Conservation (phyloP, 2,888 invertebrate genomes). For the Eupithecia insigniata region DNA sequence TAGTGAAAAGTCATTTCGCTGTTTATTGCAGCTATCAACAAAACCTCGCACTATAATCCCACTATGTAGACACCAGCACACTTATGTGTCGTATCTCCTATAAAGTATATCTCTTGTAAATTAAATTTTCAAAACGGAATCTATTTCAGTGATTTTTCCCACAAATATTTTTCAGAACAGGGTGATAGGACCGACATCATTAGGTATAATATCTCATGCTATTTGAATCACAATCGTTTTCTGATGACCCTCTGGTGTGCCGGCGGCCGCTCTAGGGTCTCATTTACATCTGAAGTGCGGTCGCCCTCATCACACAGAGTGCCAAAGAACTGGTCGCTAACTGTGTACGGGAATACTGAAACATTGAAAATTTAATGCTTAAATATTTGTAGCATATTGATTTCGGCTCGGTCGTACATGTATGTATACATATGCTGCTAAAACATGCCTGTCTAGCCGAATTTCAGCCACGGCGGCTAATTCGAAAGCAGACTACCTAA, state of each 20-base stretch:
- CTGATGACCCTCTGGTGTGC: neutral
- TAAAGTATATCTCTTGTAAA: neutral
- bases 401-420: neutral
- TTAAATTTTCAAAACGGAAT: neutral
- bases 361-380: neutral
- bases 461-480: too few relatives aligned
- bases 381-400: neutral
- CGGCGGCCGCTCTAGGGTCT: neutral
- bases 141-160: neutral
- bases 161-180: neutral
- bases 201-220: neutral
- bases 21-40: constrained; percentile 4
- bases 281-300: constrained; percentile 18
- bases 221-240: constrained; percentile 8
- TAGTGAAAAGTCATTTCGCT: constrained; percentile 3
- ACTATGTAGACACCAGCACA: neutral
- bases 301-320: constrained; percentile 2
- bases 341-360: neutral
- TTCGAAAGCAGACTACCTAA: too few relatives aligned
- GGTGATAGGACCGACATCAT: neutral
- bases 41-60: neutral
- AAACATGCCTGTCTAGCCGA: too few relatives aligned
- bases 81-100: neutral
- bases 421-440: too few relatives aligned
- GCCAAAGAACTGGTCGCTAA: neutral